Evolutionary conservation across 2,113 vertebrate genomes (phyloP), one percentile per base, ranked within the genome.

Genomic region (Oriolus oriolus): DNA sequence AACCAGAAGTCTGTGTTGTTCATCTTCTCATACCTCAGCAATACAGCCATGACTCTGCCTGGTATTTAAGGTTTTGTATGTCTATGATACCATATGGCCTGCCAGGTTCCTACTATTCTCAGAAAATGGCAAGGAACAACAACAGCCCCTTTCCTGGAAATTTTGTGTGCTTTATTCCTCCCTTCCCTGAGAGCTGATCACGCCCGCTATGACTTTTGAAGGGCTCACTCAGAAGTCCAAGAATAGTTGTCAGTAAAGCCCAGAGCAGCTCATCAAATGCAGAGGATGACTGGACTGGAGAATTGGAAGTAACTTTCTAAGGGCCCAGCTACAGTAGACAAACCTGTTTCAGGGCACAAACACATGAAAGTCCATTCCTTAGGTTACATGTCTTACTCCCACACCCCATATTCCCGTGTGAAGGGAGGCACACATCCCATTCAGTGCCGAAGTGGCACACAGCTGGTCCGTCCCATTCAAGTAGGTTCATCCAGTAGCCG

Each of bases 401-500:
- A 56, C 12, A 6, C 1, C 21, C 37, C 30, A 19, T 42, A 47
- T 71, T 59, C n/a, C 65, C 1, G 0, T 10, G 16, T 2, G 17
- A 45, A 84, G 39, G 35, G 39, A 2, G 9, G 50, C 82, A 52
- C 13, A 30, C 6, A 6, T 24, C 53, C 78, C 39, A 59, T 44
- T 12, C 35, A 45, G 16, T 0, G 0, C 49, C 39, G 10, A 37
- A 59, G 39, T 12, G 45, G 35, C 2, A 2, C 54, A 52, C 16
- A 52, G 53, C 60, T 35, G 37, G 20, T 20, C 37, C 60, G 11
- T n/a, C 44, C 33, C 50, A 39, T 65, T 60, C 30, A n/a, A 35
- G 44, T 15, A 54, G 59, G 16, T 20, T 85, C 33, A 28, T n/a
- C 27, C 84, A 60, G 30, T 3, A 74, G 26, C 30, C 66, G 68